Evolutionary conservation across 2,113 vertebrate genomes (phyloP).

Genomic region (Tragelaphus buxtoni): DNA sequence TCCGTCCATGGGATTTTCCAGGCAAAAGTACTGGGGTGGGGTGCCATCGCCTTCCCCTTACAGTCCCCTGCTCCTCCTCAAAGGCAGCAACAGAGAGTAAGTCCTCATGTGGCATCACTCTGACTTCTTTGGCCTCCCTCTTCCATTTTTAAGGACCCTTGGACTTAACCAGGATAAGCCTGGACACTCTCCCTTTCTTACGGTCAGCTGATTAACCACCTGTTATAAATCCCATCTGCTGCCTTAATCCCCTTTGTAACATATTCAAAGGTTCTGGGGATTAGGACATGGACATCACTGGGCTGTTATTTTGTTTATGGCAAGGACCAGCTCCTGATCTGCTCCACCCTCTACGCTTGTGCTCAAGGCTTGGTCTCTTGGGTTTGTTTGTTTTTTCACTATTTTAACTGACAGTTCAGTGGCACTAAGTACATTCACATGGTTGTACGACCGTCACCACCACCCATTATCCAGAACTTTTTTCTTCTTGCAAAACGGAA

Average conservation of each 20-base stretch:
- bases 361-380: neutral
- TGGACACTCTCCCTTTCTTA: neutral
- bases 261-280: too few species aligned
- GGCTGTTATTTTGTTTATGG: neutral
- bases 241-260: neutral
- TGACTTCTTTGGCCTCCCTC: neutral
- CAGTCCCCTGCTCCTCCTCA: neutral
- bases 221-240: neutral
- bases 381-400: neutral
- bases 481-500: neutral
- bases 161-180: neutral
- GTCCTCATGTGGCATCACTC: neutral
- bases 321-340: neutral
- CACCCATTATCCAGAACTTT: neutral
- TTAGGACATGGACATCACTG: fast-evolving
- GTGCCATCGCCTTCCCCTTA: too few species aligned
- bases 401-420: neutral
- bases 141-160: neutral
- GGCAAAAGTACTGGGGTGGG: too few species aligned
- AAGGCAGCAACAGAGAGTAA: too few species aligned
- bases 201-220: neutral
- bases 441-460: neutral
- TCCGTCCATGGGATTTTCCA: too few species aligned
- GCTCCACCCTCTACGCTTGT: neutral
- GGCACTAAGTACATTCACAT: neutral